Evolutionary conservation across 1,140 invertebrate genomes (phyloP), one percentile per base, ranked within the genome.

Genomic region (Cydia splendana): DNA sequence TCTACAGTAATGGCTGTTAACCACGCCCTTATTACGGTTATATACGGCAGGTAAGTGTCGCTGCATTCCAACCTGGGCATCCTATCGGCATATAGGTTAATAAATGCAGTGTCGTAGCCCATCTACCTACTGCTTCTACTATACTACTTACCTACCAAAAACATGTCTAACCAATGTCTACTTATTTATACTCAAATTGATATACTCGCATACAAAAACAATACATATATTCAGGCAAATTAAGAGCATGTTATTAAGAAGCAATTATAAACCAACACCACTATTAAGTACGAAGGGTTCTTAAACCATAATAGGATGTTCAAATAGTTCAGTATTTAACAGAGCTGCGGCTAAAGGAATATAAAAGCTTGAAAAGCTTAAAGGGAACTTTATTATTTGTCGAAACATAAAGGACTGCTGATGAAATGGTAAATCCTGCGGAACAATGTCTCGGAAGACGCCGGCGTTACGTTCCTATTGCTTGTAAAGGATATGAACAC

Each of bases 1-100:
- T 86, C 71, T 71, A 71, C 48, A 20, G 74, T 51, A 74, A 75
- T 53, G 53, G 74, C 74, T 75, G 45, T 45, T 75, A 53, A 53
- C 74, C 45, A 75, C 74, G 74, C 20, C 45, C 48, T 75, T 20
- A 30, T 53, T 75, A 38, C 34, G 67, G 24, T 24, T 24, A 24
- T 24, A n/a, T n/a, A n/a, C n/a, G 24, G 67, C 67, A 71, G 67
- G 67, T 71, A 71, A 71, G 24, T 38, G 67, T 9, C 30, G 12
- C 45, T 15, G 13, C 67, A 71, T 71, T 18, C 30, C 67, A 71
- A 20, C n/a, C 30, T 45, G n/a, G 15, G 12, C 13, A n/a, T 38
- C 65, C 38, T 34, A 69, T 9, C 15, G 15, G 15, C 53, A 7
- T 57, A n/a, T 2, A 42, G 38, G 53, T n/a, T 57, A 57, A 18